Conservation (phyloP, 92 coral and sea anemone genomes). For the Parazoanthus atlanticus region DNA sequence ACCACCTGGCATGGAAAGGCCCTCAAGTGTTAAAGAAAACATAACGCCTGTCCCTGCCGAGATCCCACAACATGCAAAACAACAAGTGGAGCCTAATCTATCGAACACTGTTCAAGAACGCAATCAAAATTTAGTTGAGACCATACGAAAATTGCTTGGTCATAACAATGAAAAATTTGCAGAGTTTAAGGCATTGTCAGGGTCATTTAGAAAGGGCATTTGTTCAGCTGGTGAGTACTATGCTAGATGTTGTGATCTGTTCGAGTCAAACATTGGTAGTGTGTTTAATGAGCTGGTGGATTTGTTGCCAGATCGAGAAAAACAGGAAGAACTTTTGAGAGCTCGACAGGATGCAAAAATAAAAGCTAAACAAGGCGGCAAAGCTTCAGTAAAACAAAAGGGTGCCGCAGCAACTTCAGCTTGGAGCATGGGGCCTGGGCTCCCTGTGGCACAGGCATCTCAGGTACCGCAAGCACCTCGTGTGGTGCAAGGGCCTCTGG, state of each 20-base stretch:
- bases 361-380: slow-evolving; percentile 56
- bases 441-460: not conserved
- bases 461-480: not conserved
- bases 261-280: slow-evolving; percentile 66
- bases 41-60: not conserved
- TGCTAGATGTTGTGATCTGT: slow-evolving; percentile 68
- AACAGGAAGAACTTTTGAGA: slow-evolving; percentile 66
- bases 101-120: slow-evolving; percentile 59
- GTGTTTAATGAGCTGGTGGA: slow-evolving; percentile 85
- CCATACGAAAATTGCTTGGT: slow-evolving; percentile 64
- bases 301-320: slow-evolving; percentile 83
- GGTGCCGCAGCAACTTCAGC: not conserved
- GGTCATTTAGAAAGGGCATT: slow-evolving; percentile 76
- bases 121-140: slow-evolving; percentile 76
- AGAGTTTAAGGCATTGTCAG: slow-evolving; percentile 81
- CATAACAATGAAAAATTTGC: slow-evolving; percentile 74
- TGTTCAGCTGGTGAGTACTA: slow-evolving; percentile 82
- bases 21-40: slow-evolving; percentile 13
- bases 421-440: slow-evolving; percentile 10
- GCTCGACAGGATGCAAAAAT: slow-evolving; percentile 86
- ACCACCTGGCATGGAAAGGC: slow-evolving; percentile 39
- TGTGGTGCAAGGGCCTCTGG: not conserved
- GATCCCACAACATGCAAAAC: slow-evolving; percentile 1
- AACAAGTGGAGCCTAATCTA: slow-evolving; percentile 23
- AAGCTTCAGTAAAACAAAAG: not conserved